A percentile compares a stretch with the other conserved stretches of the same genome.
Conservation (phyloP, 2,113 vertebrate species). For the Atrichornis clamosus region DNA sequence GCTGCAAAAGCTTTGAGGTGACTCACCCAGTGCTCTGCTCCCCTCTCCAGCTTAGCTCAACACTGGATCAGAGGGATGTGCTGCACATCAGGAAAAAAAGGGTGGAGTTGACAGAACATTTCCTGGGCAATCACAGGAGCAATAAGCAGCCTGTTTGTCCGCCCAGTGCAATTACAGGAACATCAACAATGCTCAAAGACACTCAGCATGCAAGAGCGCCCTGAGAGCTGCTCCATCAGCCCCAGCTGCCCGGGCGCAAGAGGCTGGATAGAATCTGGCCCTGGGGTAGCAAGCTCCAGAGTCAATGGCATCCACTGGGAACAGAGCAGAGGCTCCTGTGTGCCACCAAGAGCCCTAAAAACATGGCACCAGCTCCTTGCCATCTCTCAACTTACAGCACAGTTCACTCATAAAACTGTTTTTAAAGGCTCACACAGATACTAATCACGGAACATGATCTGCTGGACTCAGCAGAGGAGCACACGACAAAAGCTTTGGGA, state of each 20-base stretch:
- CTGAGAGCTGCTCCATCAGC: background rate
- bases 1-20: background rate
- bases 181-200: background rate
- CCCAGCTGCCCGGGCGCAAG: background rate
- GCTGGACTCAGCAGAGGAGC: background rate
- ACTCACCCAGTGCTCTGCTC: conserved; percentile 12
- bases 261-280: background rate
- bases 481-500: background rate
- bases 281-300: fast-evolving
- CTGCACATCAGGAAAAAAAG: conserved; percentile 30
- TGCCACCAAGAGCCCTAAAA: background rate
- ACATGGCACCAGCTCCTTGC: background rate
- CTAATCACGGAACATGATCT: fast-evolving
- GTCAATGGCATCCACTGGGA: background rate
- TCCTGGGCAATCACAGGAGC: conserved; percentile 50
- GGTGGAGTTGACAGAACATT: conserved; percentile 51
- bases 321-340: background rate
- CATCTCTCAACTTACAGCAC: background rate
- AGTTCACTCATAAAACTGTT: background rate
- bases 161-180: background rate
- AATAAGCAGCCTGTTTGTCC: conserved; percentile 38
- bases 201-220: background rate
- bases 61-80: background rate
- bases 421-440: background rate
- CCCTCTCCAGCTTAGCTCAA: background rate